Base-by-base conservation (phyloP, 2,888 invertebrate genomes). In the Pterostichus niger region DNA sequence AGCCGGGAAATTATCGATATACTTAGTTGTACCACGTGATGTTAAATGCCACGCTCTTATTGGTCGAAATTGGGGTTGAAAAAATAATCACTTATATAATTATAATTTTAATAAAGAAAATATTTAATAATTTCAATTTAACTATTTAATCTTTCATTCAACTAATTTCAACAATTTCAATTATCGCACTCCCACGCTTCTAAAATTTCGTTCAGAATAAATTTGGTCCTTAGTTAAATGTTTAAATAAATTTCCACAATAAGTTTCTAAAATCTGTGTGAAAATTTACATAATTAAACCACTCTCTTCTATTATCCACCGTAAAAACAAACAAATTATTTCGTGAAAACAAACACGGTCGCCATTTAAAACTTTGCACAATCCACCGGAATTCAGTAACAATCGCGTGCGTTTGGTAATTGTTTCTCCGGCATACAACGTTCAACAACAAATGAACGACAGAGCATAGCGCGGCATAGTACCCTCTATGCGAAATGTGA, bases 321-420 rank as follows among this genome's bases (percentile, higher is more conserved):
- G 33, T 35, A 64, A 64, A 64, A 64, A 35, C 64, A 64, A 64
- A 64, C 33, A 35, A 64, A 33, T 64, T 64, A 35, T 35, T 64
- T 64, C 64, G 13, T n/a, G 5, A 13, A 64, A 71, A 71, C 68
- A 71, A 71, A 44, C 24, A 71, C 33, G 49, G 56, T 17, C 17
- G 44, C 9, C 68, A 10, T 40, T 71, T 44, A 71, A 40, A 71
- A 71, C 68, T 71, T 71, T 71, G 17, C 44, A 71, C 64, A 64
- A 64, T 64, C 64, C 64, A 33, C 64, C 64, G 64, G 68, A 71
- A 71, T 71, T 40, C 15, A 44, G 68, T 17, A 71, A 71, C 68
- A 71, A 71, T 71, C 24, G 68, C 68, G 68, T 71, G 68, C 68
- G 68, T 71, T 71, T 13, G 9, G 40, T 44, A 40, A 71, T 71